A percentile compares a stretch with the other conserved stretches of the same genome.
phyloP scores from a whole-genome alignment of 1,140 invertebrate genomes.

The Stegodyphus mimosarum region DNA sequence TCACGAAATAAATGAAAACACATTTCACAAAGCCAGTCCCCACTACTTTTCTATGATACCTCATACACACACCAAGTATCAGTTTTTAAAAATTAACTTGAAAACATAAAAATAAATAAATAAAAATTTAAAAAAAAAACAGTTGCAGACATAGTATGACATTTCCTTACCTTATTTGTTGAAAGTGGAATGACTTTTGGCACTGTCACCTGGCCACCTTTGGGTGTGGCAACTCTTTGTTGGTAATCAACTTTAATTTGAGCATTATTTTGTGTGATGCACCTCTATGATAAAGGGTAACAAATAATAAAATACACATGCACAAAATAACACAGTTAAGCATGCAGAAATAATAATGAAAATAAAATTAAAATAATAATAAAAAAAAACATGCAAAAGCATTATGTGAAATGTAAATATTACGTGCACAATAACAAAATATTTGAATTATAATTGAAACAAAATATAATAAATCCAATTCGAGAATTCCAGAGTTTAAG shows the following conservation, averaged over 20 bases:
- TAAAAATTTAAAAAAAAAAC: background rate
- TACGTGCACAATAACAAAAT: too few species aligned
- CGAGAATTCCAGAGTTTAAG: too few species aligned
- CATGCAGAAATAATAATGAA: background rate
- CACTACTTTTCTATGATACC: too few species aligned
- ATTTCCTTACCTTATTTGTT: conserved; percentile 28
- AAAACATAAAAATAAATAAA: background rate
- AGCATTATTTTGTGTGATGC: conserved; percentile 30
- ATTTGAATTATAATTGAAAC: too few species aligned
- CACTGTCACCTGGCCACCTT: conserved; percentile 3
- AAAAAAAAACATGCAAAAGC: background rate
- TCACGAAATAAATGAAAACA: too few species aligned
- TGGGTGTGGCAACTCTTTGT: conserved; percentile 26
- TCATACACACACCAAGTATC: too few species aligned
- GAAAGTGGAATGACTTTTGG: conserved; percentile 20
- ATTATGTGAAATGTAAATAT: too few species aligned
- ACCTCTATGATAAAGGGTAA: conserved; percentile 5
- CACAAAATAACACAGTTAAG: background rate
- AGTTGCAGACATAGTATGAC: too few species aligned
- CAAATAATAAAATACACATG: conserved; percentile 5
- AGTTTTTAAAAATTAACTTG: too few species aligned
- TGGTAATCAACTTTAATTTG: conserved; percentile 37
- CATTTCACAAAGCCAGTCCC: too few species aligned
- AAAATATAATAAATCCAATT: too few species aligned
- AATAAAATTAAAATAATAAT: background rate